phyloP scores from a whole-genome alignment of 2,113 vertebrate species.

The Pachycephala philippinensis region DNA sequence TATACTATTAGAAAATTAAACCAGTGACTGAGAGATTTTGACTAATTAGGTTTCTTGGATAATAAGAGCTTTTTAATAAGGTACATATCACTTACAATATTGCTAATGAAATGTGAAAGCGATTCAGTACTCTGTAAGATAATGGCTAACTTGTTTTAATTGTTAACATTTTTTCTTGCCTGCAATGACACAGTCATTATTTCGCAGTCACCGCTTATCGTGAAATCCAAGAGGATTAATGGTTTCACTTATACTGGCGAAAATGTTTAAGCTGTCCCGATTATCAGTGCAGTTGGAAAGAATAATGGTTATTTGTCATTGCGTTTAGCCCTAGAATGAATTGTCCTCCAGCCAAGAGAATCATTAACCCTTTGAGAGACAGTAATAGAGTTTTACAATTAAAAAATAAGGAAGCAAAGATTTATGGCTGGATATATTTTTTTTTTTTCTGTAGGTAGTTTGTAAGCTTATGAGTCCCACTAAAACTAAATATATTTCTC shows the following conservation, averaged over 20 bases:
- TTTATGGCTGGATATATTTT: slow-evolving; percentile 19
- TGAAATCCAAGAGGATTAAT: slow-evolving; percentile 98
- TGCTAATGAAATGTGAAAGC: slow-evolving; percentile 89
- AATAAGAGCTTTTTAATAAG: slow-evolving; percentile 87
- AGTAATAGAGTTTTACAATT: slow-evolving; percentile 65
- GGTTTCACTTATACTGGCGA: slow-evolving; percentile 96
- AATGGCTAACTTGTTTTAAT: slow-evolving; percentile 97
- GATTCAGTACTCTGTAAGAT: slow-evolving; percentile 81
- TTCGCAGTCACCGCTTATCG: slow-evolving; percentile 96
- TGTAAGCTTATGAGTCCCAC: neutral
- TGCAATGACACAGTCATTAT: slow-evolving; percentile 97
- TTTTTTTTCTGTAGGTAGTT: neutral
- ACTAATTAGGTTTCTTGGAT: slow-evolving; percentile 86
- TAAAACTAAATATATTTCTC: neutral
- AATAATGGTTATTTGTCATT: slow-evolving; percentile 99
- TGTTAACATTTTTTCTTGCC: slow-evolving; percentile 92
- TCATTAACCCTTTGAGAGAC: slow-evolving; percentile 86
- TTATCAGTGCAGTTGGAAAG: slow-evolving; percentile 97
- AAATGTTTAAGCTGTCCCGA: slow-evolving; percentile 99
- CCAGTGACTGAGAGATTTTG: slow-evolving; percentile 74
- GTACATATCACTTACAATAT: slow-evolving; percentile 86
- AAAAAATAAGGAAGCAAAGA: slow-evolving; percentile 34
- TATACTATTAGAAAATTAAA: slow-evolving; percentile 75
- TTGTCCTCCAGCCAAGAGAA: slow-evolving; percentile 83
- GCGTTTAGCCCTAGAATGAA: slow-evolving; percentile 89